phyloP scores from a whole-genome alignment of 2,113 vertebrate species.

The Neolamprologus hecqui region DNA sequence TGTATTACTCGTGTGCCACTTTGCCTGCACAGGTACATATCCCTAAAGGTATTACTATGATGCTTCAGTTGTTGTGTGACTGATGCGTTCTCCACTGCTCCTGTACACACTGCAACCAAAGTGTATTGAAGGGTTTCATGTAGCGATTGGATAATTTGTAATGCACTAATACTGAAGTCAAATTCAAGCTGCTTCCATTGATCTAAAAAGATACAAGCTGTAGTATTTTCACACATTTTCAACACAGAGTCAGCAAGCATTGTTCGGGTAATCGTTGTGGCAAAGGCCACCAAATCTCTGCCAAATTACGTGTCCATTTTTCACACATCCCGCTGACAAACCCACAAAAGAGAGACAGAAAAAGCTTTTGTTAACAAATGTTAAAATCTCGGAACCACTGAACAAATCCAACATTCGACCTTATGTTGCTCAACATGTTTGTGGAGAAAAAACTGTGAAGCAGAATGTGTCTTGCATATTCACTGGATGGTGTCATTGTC shows the following conservation, averaged over 20 bases:
- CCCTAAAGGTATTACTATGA: not conserved
- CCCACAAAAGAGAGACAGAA: not conserved
- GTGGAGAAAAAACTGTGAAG: not conserved
- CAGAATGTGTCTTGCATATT: not conserved
- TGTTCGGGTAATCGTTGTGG: not conserved
- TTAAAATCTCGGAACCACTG: not conserved
- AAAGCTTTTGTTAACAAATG: not conserved
- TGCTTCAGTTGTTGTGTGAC: not conserved
- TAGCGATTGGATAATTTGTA: not conserved
- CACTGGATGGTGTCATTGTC: not conserved
- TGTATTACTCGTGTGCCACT: constrained; percentile 93
- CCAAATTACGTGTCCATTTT: not conserved
- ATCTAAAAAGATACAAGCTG: not conserved
- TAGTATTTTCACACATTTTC: not conserved
- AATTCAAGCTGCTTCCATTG: not conserved
- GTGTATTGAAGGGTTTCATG: not conserved
- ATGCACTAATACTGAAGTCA: not conserved
- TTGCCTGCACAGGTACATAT: constrained; percentile 78
- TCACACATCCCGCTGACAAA: not conserved
- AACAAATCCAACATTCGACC: not conserved
- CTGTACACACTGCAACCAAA: not conserved
- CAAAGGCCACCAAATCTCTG: not conserved
- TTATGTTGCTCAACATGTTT: not conserved
- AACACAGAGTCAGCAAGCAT: not conserved
- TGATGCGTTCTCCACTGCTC: not conserved